A percentile compares a stretch with the other conserved stretches of the same genome.
Evolutionary conservation across 2,797 vertebrate genomes (phyloP).

Genomic region (Pseudotriccus pelzelni): DNA sequence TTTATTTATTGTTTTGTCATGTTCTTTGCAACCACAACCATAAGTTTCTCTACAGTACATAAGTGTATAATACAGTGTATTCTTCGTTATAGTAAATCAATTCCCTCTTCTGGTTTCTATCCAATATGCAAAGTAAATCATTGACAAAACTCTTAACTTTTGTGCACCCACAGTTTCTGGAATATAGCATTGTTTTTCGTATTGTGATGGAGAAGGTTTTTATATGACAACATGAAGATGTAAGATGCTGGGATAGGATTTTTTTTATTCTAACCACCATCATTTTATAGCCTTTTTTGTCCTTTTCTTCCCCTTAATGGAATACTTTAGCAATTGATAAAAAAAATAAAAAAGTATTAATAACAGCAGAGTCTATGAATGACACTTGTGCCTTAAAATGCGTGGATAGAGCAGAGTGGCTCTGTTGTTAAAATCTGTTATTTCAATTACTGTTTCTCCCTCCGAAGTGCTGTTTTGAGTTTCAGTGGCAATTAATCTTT

Average conservation of each 20-base stretch:
- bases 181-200: not conserved
- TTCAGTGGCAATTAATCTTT: not conserved
- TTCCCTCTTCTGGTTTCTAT: slow-evolving; percentile 13
- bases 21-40: not conserved
- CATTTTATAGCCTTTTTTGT: not conserved
- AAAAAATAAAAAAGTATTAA: not conserved
- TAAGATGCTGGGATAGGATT: not conserved
- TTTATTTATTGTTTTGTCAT: not conserved
- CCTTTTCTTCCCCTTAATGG: not conserved
- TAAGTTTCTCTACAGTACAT: not conserved
- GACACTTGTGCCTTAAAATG: not conserved
- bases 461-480: not conserved
- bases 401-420: not conserved
- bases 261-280: not conserved
- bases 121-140: not conserved
- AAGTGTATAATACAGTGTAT: not conserved
- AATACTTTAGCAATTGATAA: not conserved
- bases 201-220: not conserved
- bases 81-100: slow-evolving; percentile 16
- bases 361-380: not conserved
- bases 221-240: not conserved
- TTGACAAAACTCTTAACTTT: not conserved
- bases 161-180: not conserved
- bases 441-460: not conserved
- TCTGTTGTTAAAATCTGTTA: not conserved